These are phyloP conservation scores for Oedothorax gibbosus DNA, from an alignment of 1,140 invertebrate genomes.

Conservation along the genomic window DNA sequence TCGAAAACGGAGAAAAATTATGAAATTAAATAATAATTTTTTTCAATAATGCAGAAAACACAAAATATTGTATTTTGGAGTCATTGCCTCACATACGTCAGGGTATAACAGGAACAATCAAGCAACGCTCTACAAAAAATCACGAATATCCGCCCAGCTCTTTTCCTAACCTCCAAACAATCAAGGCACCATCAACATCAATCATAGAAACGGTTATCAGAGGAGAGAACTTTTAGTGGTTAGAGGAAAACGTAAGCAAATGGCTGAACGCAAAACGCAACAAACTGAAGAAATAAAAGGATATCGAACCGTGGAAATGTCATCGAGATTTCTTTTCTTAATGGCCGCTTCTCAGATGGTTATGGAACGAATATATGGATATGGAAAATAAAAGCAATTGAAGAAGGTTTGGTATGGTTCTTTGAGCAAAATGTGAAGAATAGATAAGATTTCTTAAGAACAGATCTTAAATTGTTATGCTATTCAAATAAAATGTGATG, in stretches of 20 bases:
- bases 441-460: no score
- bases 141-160: neutral
- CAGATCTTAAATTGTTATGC: no score
- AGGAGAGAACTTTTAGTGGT: constrained; percentile 7
- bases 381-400: neutral
- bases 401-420: no score
- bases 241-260: constrained; percentile 42
- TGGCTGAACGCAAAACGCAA: constrained; percentile 23
- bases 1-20: neutral
- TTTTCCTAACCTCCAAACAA: constrained; percentile 5
- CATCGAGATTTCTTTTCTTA: constrained; percentile 48
- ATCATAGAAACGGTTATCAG: constrained; percentile 33
- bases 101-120: no score
- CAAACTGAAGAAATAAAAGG: constrained; percentile 20
- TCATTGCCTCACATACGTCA: no score
- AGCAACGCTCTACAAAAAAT: no score
- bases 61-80: no score
- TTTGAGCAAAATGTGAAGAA: no score
- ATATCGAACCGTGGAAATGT: constrained; percentile 34
- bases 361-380: constrained; percentile 29
- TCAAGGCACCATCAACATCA: constrained; percentile 49
- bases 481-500: no score
- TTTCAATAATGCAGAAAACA: no score
- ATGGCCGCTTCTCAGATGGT: constrained; percentile 42
- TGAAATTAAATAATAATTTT: neutral